These are phyloP conservation scores for Chlorocebus sabaeus DNA, from an alignment of 2,113 vertebrate genomes.

Conservation along the genomic window DNA sequence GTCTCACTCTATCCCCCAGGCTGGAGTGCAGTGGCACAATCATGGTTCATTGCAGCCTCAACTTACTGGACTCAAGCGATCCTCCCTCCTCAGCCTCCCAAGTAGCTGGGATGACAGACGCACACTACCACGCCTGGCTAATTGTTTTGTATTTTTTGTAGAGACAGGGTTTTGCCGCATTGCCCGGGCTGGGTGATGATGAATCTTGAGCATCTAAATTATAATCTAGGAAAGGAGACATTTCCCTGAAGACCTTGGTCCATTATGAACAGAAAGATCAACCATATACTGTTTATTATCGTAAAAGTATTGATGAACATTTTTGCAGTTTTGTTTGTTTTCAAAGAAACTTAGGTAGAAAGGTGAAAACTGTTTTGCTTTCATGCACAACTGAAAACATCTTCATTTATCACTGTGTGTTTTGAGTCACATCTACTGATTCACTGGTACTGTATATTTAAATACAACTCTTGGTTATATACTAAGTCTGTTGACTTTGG, in stretches of 20 bases:
- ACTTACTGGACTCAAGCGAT: too few species aligned
- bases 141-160: too few species aligned
- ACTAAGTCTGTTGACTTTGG: background rate
- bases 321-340: background rate
- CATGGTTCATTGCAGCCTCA: too few species aligned
- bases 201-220: background rate
- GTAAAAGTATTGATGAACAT: background rate
- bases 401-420: background rate
- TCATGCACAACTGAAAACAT: background rate
- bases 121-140: too few species aligned
- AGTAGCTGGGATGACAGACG: too few species aligned
- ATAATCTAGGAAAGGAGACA: background rate
- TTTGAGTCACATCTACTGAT: background rate
- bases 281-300: background rate
- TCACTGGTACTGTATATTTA: background rate
- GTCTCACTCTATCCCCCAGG: too few species aligned
- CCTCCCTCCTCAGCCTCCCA: too few species aligned
- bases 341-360: background rate
- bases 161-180: too few species aligned
- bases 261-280: background rate
- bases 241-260: background rate
- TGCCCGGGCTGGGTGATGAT: background rate
- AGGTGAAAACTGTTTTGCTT: background rate
- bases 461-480: slow-evolving; percentile 20
- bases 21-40: too few species aligned